These are phyloP conservation scores for Origma solitaria DNA, from an alignment of 2,113 vertebrate genomes.

Conservation along the genomic window DNA sequence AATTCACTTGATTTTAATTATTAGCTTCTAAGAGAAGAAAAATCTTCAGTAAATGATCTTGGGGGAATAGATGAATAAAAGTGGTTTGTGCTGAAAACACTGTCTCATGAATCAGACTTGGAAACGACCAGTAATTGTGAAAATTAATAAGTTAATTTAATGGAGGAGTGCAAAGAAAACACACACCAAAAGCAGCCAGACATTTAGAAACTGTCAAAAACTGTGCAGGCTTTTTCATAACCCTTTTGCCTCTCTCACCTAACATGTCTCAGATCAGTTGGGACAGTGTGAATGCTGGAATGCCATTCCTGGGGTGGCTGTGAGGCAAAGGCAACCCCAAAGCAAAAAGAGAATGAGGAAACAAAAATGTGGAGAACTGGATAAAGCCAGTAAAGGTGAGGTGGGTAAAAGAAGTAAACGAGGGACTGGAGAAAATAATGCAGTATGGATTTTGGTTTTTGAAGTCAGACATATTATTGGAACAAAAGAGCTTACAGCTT, in stretches of 20 bases:
- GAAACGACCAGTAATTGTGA: background rate
- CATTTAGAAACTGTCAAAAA: background rate
- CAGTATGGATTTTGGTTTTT: background rate
- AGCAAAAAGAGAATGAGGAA: background rate
- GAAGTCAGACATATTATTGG: background rate
- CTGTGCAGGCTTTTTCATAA: background rate
- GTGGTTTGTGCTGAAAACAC: background rate
- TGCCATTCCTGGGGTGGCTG: background rate
- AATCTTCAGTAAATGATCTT: background rate
- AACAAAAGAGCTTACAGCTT: background rate
- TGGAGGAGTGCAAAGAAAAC: background rate
- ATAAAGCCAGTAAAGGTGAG: background rate
- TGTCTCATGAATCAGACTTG: background rate
- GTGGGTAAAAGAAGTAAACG: background rate
- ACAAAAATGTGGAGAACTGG: background rate
- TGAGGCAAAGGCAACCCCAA: background rate
- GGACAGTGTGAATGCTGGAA: background rate
- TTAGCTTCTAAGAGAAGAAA: background rate
- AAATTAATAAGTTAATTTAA: background rate
- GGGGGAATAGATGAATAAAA: background rate
- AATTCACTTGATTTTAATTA: background rate
- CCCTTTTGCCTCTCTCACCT: background rate
- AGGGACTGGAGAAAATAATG: background rate
- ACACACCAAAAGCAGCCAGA: accelerated
- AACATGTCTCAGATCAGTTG: background rate